phyloP scores from a whole-genome alignment of 2,888 invertebrate genomes.

The Theretra japonica region DNA sequence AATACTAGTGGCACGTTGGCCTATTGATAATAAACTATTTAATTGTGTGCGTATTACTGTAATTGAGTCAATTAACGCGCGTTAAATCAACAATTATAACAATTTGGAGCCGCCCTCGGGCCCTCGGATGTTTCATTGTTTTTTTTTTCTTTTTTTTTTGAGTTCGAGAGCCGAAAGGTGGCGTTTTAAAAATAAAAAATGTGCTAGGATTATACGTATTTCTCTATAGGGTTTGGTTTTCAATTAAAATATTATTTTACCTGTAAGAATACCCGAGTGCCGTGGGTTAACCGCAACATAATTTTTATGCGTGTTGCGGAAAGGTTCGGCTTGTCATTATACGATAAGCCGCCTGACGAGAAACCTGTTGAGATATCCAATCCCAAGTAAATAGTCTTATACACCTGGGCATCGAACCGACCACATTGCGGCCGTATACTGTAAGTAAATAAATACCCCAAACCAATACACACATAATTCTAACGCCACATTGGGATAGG shows the following conservation, averaged over 20 bases:
- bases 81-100: slow-evolving; percentile 65
- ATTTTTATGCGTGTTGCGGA: not conserved
- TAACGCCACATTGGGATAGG: no score
- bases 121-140: not conserved
- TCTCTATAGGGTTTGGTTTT: not conserved
- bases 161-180: not conserved
- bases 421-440: no score
- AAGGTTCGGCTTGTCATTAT: not conserved
- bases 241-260: not conserved
- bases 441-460: no score
- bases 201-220: not conserved
- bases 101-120: slow-evolving; percentile 41
- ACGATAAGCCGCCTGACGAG: not conserved
- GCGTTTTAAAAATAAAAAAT: not conserved
- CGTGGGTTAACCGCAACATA: not conserved
- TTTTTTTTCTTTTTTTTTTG: slow-evolving; percentile 3
- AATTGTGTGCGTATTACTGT: slow-evolving; percentile 62
- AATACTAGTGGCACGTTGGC: slow-evolving; percentile 56
- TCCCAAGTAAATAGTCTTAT: no score
- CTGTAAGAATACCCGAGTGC: not conserved
- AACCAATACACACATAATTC: no score
- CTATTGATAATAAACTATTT: slow-evolving; percentile 64
- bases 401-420: no score
- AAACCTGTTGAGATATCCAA: no score
- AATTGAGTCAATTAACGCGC: slow-evolving; percentile 63